These are phyloP conservation scores for Akabosia matsudoensis DNA, from an alignment of 1,140 invertebrate species.

Conservation along the genomic window DNA sequence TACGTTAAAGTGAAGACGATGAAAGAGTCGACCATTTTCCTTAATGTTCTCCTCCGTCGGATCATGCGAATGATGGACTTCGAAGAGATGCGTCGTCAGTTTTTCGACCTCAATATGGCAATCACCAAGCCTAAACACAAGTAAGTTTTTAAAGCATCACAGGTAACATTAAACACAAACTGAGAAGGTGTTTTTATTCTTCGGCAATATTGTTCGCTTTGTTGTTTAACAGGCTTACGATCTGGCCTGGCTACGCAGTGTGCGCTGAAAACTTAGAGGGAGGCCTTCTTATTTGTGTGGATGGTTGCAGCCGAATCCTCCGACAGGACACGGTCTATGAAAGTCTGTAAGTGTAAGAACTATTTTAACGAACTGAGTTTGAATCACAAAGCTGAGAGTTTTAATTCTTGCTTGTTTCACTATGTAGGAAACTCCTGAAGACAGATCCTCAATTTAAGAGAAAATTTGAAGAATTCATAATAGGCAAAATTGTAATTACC, in stretches of 20 bases:
- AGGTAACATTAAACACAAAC: background rate
- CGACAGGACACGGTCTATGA: constrained; percentile 54
- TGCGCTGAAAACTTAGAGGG: constrained; percentile 77
- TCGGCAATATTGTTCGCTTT: background rate
- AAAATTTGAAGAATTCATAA: constrained; percentile 50
- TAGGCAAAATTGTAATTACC: constrained; percentile 73
- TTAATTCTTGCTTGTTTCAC: background rate
- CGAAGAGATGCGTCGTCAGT: constrained; percentile 71
- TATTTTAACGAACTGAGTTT: background rate
- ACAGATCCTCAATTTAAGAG: background rate
- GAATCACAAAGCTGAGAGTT: background rate
- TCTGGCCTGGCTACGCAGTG: constrained; percentile 83
- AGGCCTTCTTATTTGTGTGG: constrained; percentile 78
- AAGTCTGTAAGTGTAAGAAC: background rate
- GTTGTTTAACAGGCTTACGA: constrained; percentile 61
- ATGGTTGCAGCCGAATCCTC: constrained; percentile 71
- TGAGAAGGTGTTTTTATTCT: background rate
- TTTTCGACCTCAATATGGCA: constrained; percentile 68
- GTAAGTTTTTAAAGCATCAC: constrained; percentile 40
- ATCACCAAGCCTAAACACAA: constrained; percentile 71
- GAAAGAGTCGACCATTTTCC: constrained; percentile 60
- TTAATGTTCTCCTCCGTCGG: constrained; percentile 76
- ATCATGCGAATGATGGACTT: constrained; percentile 74
- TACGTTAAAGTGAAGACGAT: background rate
- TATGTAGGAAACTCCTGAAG: background rate